Conservation (phyloP, 2,888 invertebrate genomes). For the Shargacucullia verbasci region DNA sequence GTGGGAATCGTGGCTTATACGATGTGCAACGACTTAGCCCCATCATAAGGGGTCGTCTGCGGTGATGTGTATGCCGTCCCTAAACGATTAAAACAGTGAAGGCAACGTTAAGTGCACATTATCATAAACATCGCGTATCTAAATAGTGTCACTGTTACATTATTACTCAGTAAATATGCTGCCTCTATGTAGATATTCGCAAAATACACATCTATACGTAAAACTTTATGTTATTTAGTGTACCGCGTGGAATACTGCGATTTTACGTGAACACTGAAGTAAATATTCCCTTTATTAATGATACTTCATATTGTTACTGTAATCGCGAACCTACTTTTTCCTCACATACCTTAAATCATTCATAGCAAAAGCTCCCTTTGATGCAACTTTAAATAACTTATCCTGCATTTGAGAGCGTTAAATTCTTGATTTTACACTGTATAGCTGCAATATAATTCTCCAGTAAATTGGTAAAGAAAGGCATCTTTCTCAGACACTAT, state of each 20-base stretch:
- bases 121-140: constrained; percentile 71
- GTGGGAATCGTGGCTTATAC: not conserved
- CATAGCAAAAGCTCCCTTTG: not conserved
- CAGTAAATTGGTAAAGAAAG: no score
- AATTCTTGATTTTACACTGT: no score
- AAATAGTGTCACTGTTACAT: constrained; percentile 68
- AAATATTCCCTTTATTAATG: constrained; percentile 48
- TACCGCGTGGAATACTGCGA: constrained; percentile 61
- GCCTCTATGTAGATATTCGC: constrained; percentile 87
- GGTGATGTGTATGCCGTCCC: constrained; percentile 24
- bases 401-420: no score
- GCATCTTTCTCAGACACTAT: no score
- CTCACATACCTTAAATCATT: not conserved
- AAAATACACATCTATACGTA: constrained; percentile 84
- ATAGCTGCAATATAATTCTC: no score
- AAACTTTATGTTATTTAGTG: constrained; percentile 67
- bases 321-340: not conserved
- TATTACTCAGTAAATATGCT: constrained; percentile 81
- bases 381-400: no score
- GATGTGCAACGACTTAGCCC: not conserved
- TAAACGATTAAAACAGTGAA: constrained; percentile 66
- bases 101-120: constrained; percentile 76
- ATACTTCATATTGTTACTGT: constrained; percentile 37
- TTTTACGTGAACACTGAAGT: constrained; percentile 46
- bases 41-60: not conserved